Evolutionary conservation across 2,113 vertebrate genomes (phyloP), one percentile per base, ranked within the genome.

Genomic region (Percopsis transmontana): DNA sequence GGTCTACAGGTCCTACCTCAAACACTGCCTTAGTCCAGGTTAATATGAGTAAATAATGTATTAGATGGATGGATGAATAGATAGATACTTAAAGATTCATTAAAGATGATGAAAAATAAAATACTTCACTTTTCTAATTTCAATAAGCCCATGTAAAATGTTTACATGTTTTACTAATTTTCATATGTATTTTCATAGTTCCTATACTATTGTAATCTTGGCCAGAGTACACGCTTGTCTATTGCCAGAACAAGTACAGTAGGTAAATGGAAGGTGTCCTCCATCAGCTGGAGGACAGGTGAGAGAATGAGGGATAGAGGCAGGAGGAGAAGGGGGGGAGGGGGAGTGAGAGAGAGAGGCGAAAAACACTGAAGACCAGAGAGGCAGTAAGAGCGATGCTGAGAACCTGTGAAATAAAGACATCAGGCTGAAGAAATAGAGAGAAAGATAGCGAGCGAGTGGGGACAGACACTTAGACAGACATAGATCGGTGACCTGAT

Each of bases 251-350:
- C n/a, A n/a, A n/a, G n/a, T n/a, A n/a, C n/a, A n/a, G n/a, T n/a
- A n/a, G n/a, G n/a, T n/a, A n/a, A n/a, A n/a, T n/a, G n/a, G n/a
- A n/a, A n/a, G n/a, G n/a, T n/a, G n/a, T n/a, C n/a, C n/a, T n/a
- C n/a, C n/a, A n/a, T n/a, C n/a, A n/a, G n/a, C n/a, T n/a, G n/a
- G n/a, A n/a, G n/a, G n/a, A n/a, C 74, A 62, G n/a, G 59, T 42
- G 40, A 70, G 20, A 76, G 68, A 45, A 58, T 69, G 62, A 60
- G 58, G 68, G 64, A 76, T 45, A 54, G 52, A 78, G 52, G 7
- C 13, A 44, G 62, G n/a, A 68, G 57, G 40, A 20, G 20, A 15
- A 56, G 42, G 57, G 58, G 66, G 51, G 48, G 24, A 66, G 0
- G 39, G 20, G 47, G 6, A 59, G 58, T 51, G 33, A 64, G 27